Percentiles rank a stretch among this genome's conserved stretches.
These are phyloP conservation scores for Flexamia atlantica DNA, from an alignment of 2,888 invertebrate species.

Conservation along the genomic window DNA sequence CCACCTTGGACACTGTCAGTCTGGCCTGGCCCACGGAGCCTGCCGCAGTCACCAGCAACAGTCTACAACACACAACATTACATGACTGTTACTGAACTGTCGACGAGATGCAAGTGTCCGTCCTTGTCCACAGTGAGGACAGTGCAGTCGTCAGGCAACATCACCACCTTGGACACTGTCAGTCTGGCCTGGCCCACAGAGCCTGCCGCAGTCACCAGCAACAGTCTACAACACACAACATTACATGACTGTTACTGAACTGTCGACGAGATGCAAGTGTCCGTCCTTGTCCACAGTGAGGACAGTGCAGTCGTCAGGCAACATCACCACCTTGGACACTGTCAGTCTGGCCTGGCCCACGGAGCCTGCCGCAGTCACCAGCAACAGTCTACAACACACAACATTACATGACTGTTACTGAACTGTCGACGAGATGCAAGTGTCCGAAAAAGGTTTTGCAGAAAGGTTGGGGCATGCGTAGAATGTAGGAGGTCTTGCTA, in stretches of 20 bases:
- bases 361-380: background rate
- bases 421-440: too few relatives aligned
- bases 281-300: constrained; percentile 37
- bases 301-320: constrained; percentile 17
- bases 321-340: constrained; percentile 16
- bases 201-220: background rate
- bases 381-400: background rate
- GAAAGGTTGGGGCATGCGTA: too few relatives aligned
- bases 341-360: constrained; percentile 33
- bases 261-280: constrained; percentile 42
- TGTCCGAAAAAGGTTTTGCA: too few relatives aligned
- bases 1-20: background rate
- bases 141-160: constrained; percentile 25
- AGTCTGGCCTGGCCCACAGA: constrained; percentile 30
- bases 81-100: background rate
- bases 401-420: too few relatives aligned
- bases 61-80: background rate
- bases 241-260: background rate
- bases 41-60: background rate
- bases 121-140: constrained; percentile 34
- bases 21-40: constrained; percentile 26
- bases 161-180: background rate
- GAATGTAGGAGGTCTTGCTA: too few relatives aligned
- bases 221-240: background rate
- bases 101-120: constrained; percentile 44